These are phyloP conservation scores for Engraulis encrasicolus DNA, from an alignment of 2,113 vertebrate species.

Conservation along the genomic window DNA sequence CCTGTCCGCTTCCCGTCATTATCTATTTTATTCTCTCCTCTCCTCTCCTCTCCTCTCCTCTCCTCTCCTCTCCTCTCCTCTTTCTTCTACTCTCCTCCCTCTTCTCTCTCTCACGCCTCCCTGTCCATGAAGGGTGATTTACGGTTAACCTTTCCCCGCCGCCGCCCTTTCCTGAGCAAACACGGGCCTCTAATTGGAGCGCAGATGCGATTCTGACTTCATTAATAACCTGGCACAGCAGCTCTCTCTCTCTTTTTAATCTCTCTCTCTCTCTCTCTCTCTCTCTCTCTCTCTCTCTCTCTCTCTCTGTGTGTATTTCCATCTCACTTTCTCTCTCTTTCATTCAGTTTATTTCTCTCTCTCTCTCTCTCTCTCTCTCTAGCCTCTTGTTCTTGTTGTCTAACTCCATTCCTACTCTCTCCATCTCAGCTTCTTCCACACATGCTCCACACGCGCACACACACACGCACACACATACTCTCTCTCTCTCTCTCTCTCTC, in stretches of 20 bases:
- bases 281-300: not conserved
- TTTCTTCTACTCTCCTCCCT: too few species aligned
- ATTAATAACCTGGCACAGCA: not conserved
- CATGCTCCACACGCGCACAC: too few species aligned
- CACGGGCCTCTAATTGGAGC: conserved; percentile 10
- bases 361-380: too few species aligned
- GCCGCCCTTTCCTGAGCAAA: conserved; percentile 11
- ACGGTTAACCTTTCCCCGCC: conserved; percentile 11
- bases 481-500: too few species aligned
- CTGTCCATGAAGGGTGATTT: conserved; percentile 16
- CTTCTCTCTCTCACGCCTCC: not conserved
- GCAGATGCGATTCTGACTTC: conserved; percentile 16
- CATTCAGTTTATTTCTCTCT: not conserved
- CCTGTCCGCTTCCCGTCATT: too few species aligned
- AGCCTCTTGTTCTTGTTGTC: too few species aligned
- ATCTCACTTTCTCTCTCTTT: not conserved
- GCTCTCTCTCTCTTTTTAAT: not conserved
- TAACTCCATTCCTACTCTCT: too few species aligned
- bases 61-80: too few species aligned
- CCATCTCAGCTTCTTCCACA: too few species aligned
- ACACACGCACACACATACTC: too few species aligned
- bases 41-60: too few species aligned
- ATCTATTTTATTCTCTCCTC: too few species aligned
- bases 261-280: not conserved
- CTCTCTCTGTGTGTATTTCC: not conserved